Evolutionary conservation across 2,888 invertebrate genomes (phyloP).

Genomic region (Limenitis camilla): DNA sequence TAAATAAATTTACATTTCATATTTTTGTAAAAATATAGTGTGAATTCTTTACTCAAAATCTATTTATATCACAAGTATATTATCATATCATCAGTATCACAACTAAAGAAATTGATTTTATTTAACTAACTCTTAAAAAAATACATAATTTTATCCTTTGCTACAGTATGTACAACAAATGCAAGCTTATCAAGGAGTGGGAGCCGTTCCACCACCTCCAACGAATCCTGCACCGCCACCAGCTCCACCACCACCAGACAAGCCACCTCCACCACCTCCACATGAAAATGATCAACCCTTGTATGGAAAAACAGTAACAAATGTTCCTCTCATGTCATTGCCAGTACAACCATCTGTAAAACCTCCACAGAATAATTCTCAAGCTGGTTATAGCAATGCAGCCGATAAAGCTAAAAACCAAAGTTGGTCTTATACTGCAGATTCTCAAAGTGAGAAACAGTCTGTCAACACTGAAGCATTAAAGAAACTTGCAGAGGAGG

Average conservation of each 20-base stretch:
- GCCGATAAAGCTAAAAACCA: slow-evolving; percentile 43
- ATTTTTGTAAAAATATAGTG: no score
- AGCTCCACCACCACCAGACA: slow-evolving; percentile 42
- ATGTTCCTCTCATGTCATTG: no score
- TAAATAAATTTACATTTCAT: no score
- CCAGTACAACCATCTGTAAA: slow-evolving; percentile 20
- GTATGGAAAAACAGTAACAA: slow-evolving; percentile 36
- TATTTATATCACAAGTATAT: no score
- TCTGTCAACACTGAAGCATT: slow-evolving; percentile 51
- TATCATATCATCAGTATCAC: no score
- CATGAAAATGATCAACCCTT: slow-evolving; percentile 63
- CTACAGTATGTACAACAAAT: slow-evolving; percentile 63
- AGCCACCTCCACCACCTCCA: slow-evolving; percentile 51
- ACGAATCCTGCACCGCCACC: slow-evolving; percentile 31
- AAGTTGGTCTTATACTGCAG: slow-evolving; percentile 39
- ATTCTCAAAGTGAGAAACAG: slow-evolving; percentile 22
- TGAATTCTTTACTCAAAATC: no score
- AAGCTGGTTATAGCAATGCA: slow-evolving; percentile 30
- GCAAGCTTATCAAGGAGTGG: slow-evolving; percentile 46
- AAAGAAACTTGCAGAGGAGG: slow-evolving; percentile 76
- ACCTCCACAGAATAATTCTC: slow-evolving; percentile 14
- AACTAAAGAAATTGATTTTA: not conserved
- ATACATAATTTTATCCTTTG: slow-evolving; percentile 7
- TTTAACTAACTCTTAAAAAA: not conserved
- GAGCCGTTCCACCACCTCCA: slow-evolving; percentile 42